Conservation (phyloP, 2,113 vertebrate genomes). For the Tachuris rubrigastra region DNA sequence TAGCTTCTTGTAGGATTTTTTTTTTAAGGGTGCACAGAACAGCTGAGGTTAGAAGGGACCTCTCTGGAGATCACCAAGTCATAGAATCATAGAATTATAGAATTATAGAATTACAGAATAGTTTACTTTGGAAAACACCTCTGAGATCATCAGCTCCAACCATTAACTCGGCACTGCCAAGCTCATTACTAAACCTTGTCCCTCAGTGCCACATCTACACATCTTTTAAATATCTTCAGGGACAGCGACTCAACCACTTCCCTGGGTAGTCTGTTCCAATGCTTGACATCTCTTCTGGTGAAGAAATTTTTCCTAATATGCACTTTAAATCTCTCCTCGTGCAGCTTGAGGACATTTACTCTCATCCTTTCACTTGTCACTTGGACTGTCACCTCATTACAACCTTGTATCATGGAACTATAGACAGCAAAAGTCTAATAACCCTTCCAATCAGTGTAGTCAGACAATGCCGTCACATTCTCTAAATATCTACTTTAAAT, state of each 20-base stretch:
- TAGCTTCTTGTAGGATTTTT: neutral
- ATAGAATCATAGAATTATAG: neutral
- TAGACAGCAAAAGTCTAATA: rapidly evolving
- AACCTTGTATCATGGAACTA: rapidly evolving
- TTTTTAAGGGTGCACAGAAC: neutral
- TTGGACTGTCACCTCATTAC: neutral
- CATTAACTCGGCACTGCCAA: neutral
- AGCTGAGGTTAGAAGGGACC: neutral
- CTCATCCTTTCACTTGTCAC: neutral
- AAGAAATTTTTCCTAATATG: neutral
- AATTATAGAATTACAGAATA: neutral
- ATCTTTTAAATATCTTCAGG: neutral
- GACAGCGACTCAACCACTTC: neutral
- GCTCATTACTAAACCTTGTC: neutral
- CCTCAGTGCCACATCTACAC: neutral
- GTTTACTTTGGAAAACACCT: neutral
- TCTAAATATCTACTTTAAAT: neutral
- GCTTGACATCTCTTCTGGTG: neutral
- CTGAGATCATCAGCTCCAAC: neutral
- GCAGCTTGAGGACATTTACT: neutral
- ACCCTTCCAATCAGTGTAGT: rapidly evolving
- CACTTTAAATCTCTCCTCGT: neutral
- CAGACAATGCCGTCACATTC: neutral
- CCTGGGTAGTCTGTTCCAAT: neutral
- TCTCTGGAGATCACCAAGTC: neutral